Base-by-base conservation (phyloP, 1,140 invertebrate genomes). In the Hyposmocoma kahamanoa region DNA sequence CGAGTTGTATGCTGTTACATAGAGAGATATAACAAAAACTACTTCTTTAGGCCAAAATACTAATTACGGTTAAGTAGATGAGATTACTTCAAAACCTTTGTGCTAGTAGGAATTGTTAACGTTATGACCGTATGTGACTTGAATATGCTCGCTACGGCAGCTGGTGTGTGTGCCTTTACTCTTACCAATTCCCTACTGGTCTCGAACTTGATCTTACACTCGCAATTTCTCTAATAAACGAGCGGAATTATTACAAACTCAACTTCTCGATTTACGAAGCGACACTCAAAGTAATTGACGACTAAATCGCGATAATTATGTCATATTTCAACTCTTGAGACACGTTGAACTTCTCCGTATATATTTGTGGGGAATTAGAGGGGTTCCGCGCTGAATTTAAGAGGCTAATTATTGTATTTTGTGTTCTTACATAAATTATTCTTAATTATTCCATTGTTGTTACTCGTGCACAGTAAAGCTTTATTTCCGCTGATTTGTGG, bases 301-400 rank as follows among this genome's bases (percentile, higher is more conserved):
- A 60, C 55, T 69, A 69, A 73, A 72, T 72, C 60, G 65, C 57
- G 52, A 68, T 75, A 75, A 78, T 75, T 63, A 68, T 57, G 58
- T 71, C 62, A 67, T 71, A 73, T 66, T 59, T 70, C 58, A 63
- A 59, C 45, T 59, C 52, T 47, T 47, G 52, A 55, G 60, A 50
- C 59, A 51, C 58, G 50, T 59, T 60, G 56, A 59, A 55, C 57
- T 67, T 50, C 59, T 67, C 62, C 59, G 62, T 62, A 63, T 72
- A 65, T 53, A 72, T 72, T 72, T 68, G 47, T 26, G 50, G 56
- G 44, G 47, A 63, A 53, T 58, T 26, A 26, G 11, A 26, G 24
- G 5, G 11, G 5, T 26, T 5, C 24, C 5, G 24, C 5, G 13
- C 28, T n/a, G 32, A 47, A 47, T 39, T 47, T 47, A 39, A 47